Evolutionary conservation across 2,888 invertebrate species (phyloP).

Genomic region (Brachynemurus nebulosus): DNA sequence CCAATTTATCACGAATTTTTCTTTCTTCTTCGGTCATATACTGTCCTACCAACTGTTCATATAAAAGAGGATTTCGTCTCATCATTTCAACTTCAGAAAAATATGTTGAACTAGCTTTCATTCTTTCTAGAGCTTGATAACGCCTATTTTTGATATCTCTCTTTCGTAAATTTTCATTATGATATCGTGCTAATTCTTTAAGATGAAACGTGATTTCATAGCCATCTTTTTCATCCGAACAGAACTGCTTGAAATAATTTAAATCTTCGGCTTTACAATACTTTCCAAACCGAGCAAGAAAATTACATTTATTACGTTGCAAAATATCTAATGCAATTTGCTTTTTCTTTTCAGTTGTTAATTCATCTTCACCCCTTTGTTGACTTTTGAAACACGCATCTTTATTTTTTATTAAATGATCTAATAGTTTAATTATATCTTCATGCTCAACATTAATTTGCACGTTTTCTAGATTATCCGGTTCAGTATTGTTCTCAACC

Average conservation of each 20-base stretch:
- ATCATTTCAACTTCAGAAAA: conserved; percentile 92
- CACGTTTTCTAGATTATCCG: conserved; percentile 9
- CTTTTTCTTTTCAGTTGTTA: conserved; percentile 53
- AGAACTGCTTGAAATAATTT: conserved; percentile 45
- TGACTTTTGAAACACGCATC: conserved; percentile 67
- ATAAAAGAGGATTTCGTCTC: conserved; percentile 76
- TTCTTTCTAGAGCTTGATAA: conserved; percentile 62
- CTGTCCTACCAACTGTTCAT: conserved; percentile 79
- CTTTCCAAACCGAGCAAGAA: conserved; percentile 65
- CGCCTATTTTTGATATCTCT: conserved; percentile 62
- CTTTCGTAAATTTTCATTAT: conserved; percentile 36
- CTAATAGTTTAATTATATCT: conserved; percentile 47
- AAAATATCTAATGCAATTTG: conserved; percentile 51
- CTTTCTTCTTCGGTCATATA: conserved; percentile 69
- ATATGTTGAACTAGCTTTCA: conserved; percentile 56
- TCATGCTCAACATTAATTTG: conserved; percentile 30
- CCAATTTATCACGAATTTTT: conserved; percentile 42
- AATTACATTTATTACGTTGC: conserved; percentile 48
- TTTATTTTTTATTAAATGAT: conserved; percentile 43
- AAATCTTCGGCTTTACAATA: conserved; percentile 53
- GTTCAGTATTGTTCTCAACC: not conserved
- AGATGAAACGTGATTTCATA: conserved; percentile 51
- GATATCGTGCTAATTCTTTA: conserved; percentile 41
- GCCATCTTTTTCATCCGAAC: conserved; percentile 27
- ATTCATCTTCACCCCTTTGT: conserved; percentile 62